Conservation (phyloP, 2,888 invertebrate genomes). For the Lysandra bellargus region DNA sequence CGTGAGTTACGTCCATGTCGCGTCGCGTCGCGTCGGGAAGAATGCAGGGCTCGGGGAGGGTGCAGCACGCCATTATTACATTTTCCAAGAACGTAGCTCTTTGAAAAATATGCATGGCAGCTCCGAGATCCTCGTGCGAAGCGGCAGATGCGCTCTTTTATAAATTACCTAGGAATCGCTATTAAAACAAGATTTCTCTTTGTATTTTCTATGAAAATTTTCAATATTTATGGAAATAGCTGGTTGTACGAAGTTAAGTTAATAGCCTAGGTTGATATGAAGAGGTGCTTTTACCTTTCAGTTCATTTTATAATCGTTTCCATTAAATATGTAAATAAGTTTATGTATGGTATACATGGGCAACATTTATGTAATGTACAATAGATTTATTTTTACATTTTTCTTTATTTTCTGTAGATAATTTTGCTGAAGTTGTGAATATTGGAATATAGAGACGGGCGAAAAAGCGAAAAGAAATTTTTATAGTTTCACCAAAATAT, state of each 20-base stretch:
- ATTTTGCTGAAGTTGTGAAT: background rate
- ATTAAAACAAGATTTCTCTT: constrained; percentile 29
- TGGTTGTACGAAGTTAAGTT: background rate
- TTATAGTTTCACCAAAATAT: no score
- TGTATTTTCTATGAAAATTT: constrained; percentile 19
- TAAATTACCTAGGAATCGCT: constrained; percentile 32
- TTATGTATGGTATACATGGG: no score
- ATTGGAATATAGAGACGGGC: background rate
- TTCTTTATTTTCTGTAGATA: background rate
- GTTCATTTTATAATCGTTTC: background rate
- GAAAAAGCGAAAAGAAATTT: no score
- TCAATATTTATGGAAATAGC: background rate
- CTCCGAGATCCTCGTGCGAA: constrained; percentile 36
- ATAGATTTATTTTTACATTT: no score
- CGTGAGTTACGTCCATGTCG: background rate
- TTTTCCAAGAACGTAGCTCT: constrained; percentile 45
- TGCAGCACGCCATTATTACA: constrained; percentile 48
- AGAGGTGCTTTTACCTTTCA: background rate
- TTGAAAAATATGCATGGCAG: constrained; percentile 44
- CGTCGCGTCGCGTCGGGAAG: constrained; percentile 32
- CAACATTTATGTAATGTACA: no score
- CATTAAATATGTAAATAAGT: background rate
- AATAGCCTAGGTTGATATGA: background rate
- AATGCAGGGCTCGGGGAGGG: constrained; percentile 44
- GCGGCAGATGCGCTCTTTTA: constrained; percentile 33